phyloP scores from a whole-genome alignment of 2,888 invertebrate genomes.

The Lasiommata megera region DNA sequence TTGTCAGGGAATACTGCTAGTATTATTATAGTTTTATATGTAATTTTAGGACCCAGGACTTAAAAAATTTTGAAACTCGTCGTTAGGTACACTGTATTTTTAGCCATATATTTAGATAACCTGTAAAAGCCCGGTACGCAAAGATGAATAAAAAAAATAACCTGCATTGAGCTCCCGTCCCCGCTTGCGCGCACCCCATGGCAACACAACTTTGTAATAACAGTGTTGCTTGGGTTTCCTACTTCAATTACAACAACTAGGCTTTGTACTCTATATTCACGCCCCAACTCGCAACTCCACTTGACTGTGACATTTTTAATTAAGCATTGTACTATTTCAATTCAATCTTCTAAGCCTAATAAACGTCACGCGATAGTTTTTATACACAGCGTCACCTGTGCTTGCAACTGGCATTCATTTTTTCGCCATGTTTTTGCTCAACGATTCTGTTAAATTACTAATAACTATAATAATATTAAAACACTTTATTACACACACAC shows the following conservation, averaged over 20 bases:
- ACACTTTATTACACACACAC: no score
- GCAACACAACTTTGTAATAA: conserved; percentile 23
- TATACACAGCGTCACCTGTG: background rate
- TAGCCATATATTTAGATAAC: no score
- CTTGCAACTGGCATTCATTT: background rate
- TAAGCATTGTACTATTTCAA: conserved; percentile 31
- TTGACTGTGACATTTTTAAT: conserved; percentile 41
- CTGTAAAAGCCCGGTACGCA: background rate
- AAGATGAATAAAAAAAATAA: background rate
- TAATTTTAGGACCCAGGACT: no score
- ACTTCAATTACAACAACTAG: conserved; percentile 65
- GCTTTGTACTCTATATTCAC: conserved; percentile 47
- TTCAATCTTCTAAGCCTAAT: conserved; percentile 29
- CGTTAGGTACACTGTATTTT: no score
- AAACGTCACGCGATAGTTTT: conserved; percentile 16
- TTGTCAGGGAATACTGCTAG: no score
- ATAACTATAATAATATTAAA: no score
- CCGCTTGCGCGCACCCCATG: conserved; percentile 5
- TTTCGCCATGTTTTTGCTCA: background rate
- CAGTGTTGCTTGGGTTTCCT: conserved; percentile 39
- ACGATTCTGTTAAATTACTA: background rate
- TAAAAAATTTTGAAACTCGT: no score
- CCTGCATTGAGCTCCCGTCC: conserved; percentile 14
- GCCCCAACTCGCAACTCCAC: conserved; percentile 38
- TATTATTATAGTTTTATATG: no score